A percentile compares a stretch with the other conserved stretches of the same genome.
phyloP scores from a whole-genome alignment of 2,113 vertebrate genomes.

The Neotoma lepida region DNA sequence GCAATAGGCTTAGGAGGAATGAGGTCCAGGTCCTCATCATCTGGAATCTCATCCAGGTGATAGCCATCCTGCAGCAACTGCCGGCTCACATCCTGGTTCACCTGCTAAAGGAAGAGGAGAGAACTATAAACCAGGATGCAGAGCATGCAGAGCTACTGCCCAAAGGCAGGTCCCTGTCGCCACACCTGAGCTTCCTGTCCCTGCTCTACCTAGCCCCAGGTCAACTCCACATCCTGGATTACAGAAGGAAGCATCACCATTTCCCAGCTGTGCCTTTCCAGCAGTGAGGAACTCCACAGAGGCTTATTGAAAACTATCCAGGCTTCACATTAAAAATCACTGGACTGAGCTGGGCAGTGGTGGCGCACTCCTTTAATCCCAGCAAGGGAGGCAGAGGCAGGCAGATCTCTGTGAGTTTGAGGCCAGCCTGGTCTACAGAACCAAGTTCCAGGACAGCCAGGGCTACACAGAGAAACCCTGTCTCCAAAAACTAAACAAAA shows the following conservation, averaged over 20 bases:
- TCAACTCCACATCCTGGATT: neutral
- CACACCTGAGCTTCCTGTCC: neutral
- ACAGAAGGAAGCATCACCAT: neutral
- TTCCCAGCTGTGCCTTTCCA: constrained; percentile 15
- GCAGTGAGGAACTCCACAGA: neutral
- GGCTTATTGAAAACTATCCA: neutral
- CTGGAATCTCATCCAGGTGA: constrained; percentile 95
- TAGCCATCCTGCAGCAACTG: constrained; percentile 97
- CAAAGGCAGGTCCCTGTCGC: neutral
- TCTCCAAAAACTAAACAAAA: neutral
- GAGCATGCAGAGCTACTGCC: neutral
- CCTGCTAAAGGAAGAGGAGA: constrained; percentile 83
- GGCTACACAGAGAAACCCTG: neutral
- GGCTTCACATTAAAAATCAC: neutral
- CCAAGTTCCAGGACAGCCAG: neutral
- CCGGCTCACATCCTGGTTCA: constrained; percentile 94
- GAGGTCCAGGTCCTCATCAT: constrained; percentile 97
- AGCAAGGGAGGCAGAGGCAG: neutral
- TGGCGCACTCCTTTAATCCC: neutral
- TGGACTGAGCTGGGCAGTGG: neutral
- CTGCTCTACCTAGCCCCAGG: neutral
- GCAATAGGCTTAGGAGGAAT: constrained; percentile 94
- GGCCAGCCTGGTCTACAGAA: neutral
- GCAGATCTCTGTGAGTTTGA: neutral
- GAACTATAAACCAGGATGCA: constrained; percentile 11